A percentile compares a stretch with the other conserved stretches of the same genome.
Evolutionary conservation across 2,888 invertebrate genomes (phyloP).

Genomic region (Acholoe squamosa): DNA sequence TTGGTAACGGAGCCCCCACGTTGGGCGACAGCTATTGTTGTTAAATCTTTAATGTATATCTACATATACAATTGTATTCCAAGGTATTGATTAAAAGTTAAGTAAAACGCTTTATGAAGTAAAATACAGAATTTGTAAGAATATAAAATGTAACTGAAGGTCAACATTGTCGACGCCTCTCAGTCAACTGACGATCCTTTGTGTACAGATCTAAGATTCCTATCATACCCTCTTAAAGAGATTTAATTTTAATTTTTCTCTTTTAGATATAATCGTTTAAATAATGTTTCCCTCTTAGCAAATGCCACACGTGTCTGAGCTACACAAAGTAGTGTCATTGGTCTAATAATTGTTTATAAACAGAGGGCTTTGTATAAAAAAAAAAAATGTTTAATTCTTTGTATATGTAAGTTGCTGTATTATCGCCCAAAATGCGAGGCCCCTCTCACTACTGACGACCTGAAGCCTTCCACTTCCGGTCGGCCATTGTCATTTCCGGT

Average conservation of each 20-base stretch:
- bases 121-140: not conserved
- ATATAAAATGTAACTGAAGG: not conserved
- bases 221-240: not conserved
- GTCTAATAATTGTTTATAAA: slow-evolving; percentile 9
- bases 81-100: not conserved
- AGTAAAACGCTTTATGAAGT: not conserved
- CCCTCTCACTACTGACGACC: slow-evolving; percentile 6
- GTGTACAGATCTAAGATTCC: not conserved
- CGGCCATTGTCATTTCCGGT: slow-evolving; percentile 25
- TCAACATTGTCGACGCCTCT: not conserved
- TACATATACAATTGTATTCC: slow-evolving; percentile 23
- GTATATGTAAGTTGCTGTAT: slow-evolving; percentile 46
- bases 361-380: not conserved
- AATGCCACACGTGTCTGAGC: not conserved
- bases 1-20: not conserved
- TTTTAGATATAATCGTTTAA: no score
- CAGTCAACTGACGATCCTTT: not conserved
- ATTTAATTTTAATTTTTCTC: not conserved
- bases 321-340: slow-evolving; percentile 20
- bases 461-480: slow-evolving; percentile 12
- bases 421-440: not conserved
- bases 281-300: no score
- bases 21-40: not conserved
- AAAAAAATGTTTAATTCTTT: no score
- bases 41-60: slow-evolving; percentile 34